Base-by-base conservation (phyloP, 2,113 vertebrate genomes). In the Tor tambroides region DNA sequence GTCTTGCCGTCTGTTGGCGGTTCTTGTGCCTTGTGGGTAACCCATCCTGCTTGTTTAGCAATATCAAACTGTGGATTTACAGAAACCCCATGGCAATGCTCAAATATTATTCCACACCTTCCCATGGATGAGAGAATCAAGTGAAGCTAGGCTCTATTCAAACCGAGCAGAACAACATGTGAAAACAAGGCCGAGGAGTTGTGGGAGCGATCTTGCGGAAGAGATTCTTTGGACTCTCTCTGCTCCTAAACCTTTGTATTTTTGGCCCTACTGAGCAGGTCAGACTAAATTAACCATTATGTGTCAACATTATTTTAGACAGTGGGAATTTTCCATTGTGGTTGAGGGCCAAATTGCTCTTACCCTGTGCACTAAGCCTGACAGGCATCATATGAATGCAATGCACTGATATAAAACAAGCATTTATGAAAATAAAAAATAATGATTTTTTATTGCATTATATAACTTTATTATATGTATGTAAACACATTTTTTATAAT, bases 41-140 rank as follows among this genome's bases (percentile, higher is more conserved):
- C 5, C 65, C 74, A 65, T 63, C 23, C 32, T 63, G 80, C 84
- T 83, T 84, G 80, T 87, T 83, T 84, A 51, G 77, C 32, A 83
- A 72, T 80, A 80, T 74, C 63, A 72, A 80, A 56, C 61, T 32
- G 15, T 43, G 76, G 63, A 35, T 86, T 86, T 79, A 72, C 80
- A 77, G 85, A 80, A 83, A 56, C 71, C 59, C 19, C 32, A 43
- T 30, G 61, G 65, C 51, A 35, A 49, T 28, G 35, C 72, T 32
- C 59, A 32, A 76, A n/a, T 51, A 28, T 41, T 35, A n/a, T 54
- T 77, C 59, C 43, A 54, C 76, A 54, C 46, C 76, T 79, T 79
- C 49, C 49, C 76, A 54, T 5, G 28, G 49, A 79, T 19, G 72
- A 46, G 72, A 75, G 41, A 75, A 46, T 75, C 3, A 41, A 26